Evolutionary conservation across 1,140 invertebrate genomes (phyloP).

Genomic region (Drosophila murphyi): DNA sequence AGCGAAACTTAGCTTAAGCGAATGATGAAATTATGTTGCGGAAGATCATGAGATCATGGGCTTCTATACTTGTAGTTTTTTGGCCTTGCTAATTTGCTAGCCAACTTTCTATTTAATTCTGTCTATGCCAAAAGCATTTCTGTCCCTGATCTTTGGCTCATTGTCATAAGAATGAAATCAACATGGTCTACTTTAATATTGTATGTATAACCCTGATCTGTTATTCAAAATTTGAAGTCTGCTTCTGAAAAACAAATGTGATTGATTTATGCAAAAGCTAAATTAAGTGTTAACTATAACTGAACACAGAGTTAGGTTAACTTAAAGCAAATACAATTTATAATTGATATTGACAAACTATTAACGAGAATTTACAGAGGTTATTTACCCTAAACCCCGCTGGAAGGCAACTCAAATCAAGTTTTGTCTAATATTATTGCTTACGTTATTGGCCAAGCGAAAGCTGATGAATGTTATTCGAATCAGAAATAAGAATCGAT

Average conservation of each 20-base stretch:
- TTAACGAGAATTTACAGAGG: too few species aligned
- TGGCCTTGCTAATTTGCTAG: conserved; percentile 29
- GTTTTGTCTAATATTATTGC: too few species aligned
- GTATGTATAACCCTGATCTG: neutral
- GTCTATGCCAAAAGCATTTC: conserved; percentile 1
- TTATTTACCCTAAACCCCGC: too few species aligned
- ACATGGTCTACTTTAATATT: conserved; percentile 4
- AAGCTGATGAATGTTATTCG: neutral
- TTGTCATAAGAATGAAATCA: conserved; percentile 34
- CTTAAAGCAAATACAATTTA: too few species aligned
- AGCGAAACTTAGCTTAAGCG: conserved; percentile 18
- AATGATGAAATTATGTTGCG: conserved; percentile 13
- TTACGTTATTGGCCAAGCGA: neutral
- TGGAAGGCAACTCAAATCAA: too few species aligned
- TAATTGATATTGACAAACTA: too few species aligned
- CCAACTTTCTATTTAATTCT: conserved; percentile 41
- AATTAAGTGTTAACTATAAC: too few species aligned
- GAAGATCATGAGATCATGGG: conserved; percentile 25
- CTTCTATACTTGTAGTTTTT: neutral
- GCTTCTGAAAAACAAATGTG: neutral
- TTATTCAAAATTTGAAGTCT: conserved; percentile 11
- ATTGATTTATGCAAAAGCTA: too few species aligned
- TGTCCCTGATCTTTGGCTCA: conserved; percentile 39
- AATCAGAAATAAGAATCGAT: conserved; percentile 1
- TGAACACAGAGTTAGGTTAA: too few species aligned